Conservation (phyloP, 2,113 vertebrate species). For the Zosterops pallidus region DNA sequence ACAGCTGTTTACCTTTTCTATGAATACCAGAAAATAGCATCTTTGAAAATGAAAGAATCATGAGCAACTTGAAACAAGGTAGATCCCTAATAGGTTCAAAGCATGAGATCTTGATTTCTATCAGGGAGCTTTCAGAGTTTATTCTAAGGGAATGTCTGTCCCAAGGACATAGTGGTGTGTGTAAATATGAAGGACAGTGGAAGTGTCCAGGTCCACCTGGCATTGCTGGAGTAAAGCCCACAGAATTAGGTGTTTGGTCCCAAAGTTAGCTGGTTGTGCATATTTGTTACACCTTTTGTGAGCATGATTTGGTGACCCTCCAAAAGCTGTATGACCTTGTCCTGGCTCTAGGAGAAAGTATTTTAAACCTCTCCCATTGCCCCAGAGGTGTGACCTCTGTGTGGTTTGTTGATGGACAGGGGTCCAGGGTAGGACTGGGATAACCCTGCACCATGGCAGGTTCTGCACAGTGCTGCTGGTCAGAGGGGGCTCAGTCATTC, state of each 20-base stretch:
- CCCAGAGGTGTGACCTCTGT: background rate
- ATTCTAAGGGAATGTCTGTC: background rate
- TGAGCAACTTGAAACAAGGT: background rate
- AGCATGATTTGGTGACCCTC: background rate
- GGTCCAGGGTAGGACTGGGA: background rate
- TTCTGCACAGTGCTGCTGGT: rapidly evolving
- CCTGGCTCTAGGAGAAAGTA: background rate
- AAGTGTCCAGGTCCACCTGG: background rate
- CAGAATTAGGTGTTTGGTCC: background rate
- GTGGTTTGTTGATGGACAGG: background rate
- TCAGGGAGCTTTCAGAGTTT: background rate
- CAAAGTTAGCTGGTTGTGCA: background rate
- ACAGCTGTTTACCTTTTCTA: background rate
- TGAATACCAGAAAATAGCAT: background rate
- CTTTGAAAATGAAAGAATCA: background rate
- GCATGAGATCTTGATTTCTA: background rate
- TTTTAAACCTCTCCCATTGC: background rate
- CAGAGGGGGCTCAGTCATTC: background rate
- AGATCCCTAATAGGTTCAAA: background rate
- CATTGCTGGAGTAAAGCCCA: background rate
- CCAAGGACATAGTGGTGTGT: background rate
- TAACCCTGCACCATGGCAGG: background rate
- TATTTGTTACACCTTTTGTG: background rate
- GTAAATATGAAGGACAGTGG: background rate
- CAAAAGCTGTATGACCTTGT: background rate